A percentile compares a stretch with the other conserved stretches of the same genome.
phyloP scores from a whole-genome alignment of 2,888 invertebrate genomes.

The Bombyx huttoni region DNA sequence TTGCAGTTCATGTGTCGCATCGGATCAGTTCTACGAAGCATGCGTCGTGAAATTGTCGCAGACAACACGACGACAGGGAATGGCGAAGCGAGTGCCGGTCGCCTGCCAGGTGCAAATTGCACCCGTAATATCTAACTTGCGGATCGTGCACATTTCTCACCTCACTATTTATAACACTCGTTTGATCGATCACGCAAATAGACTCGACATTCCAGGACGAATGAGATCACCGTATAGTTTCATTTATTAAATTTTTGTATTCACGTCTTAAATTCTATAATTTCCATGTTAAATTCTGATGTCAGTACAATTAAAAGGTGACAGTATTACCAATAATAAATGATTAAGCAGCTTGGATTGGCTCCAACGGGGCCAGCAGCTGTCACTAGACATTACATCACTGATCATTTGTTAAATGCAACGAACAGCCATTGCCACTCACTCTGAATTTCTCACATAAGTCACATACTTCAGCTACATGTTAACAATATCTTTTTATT shows the following conservation, averaged over 20 bases:
- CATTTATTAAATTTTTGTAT: not conserved
- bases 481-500: too few species aligned
- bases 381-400: conserved; percentile 15
- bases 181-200: not conserved
- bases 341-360: conserved; percentile 14
- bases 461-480: not conserved
- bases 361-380: conserved; percentile 17
- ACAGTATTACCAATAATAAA: conserved; percentile 5
- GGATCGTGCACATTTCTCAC: conserved; percentile 17
- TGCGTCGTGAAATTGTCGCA: conserved; percentile 33
- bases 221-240: not conserved
- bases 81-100: conserved; percentile 7
- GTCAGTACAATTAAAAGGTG: not conserved
- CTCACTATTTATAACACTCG: not conserved
- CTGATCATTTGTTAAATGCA: conserved; percentile 17
- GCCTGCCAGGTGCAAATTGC: conserved; percentile 43
- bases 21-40: conserved; percentile 43
- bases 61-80: conserved; percentile 29
- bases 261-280: not conserved
- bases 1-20: conserved; percentile 33
- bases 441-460: not conserved
- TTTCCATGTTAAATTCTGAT: not conserved
- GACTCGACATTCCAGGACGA: not conserved
- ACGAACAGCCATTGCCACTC: conserved; percentile 10
- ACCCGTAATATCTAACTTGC: conserved; percentile 12